These are phyloP conservation scores for Eulemur coronatus DNA, from an alignment of 2,797 vertebrate genomes.

Conservation along the genomic window DNA sequence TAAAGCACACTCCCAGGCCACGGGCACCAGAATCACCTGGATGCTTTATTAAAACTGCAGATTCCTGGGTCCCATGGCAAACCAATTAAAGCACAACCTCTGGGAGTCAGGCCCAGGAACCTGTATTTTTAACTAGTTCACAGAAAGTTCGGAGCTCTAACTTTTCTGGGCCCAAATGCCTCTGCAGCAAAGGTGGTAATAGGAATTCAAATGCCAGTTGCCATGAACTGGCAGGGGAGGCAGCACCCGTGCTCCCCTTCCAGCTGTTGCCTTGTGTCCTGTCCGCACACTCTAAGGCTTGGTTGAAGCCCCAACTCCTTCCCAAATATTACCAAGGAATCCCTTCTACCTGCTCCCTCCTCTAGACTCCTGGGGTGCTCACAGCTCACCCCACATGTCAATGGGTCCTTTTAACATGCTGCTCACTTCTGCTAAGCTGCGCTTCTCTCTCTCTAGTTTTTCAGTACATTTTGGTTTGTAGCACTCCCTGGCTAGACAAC, in stretches of 20 bases:
- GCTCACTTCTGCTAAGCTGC: neutral
- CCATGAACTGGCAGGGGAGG: neutral
- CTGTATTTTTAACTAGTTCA: neutral
- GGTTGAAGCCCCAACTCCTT: neutral
- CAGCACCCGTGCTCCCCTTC: too few species aligned
- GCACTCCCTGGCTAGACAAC: neutral
- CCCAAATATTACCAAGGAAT: neutral
- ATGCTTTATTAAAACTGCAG: neutral
- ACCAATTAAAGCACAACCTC: neutral
- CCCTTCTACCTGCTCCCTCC: neutral
- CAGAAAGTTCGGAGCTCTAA: neutral
- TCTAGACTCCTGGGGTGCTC: neutral
- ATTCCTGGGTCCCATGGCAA: neutral
- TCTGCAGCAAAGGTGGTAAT: neutral
- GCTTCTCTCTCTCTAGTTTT: neutral
- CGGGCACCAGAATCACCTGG: neutral
- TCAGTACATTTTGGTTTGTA: neutral
- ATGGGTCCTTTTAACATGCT: neutral
- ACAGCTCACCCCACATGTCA: neutral
- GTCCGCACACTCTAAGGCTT: neutral
- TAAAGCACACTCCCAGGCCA: neutral
- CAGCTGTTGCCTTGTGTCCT: neutral
- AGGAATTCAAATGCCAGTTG: neutral
- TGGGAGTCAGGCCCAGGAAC: neutral
- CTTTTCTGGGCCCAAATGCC: neutral